Conservation (phyloP, 1,140 invertebrate genomes). For the Heliconius hermathena region DNA sequence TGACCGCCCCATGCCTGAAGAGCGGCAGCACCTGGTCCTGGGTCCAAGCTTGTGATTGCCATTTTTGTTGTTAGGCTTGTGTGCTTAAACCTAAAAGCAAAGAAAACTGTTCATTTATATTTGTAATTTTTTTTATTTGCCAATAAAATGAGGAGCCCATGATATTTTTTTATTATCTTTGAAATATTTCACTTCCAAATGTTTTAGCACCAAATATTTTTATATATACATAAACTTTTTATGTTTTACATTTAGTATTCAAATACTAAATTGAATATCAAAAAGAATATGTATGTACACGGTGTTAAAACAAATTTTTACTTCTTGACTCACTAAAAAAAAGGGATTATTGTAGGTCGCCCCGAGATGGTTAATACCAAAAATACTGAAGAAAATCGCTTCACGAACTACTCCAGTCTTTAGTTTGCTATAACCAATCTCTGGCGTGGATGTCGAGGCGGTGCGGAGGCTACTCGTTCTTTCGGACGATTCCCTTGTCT, state of each 20-base stretch:
- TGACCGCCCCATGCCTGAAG: slow-evolving; percentile 77
- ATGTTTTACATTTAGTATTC: neutral
- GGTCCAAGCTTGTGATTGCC: slow-evolving; percentile 67
- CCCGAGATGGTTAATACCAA: slow-evolving; percentile 75
- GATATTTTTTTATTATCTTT: neutral
- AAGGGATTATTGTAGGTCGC: slow-evolving; percentile 51
- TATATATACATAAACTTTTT: neutral
- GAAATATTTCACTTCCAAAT: neutral
- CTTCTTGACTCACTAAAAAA: slow-evolving; percentile 56
- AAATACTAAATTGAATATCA: slow-evolving; percentile 1
- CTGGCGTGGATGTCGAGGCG: slow-evolving; percentile 67
- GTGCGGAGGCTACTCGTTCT: slow-evolving; percentile 76
- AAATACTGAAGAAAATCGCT: slow-evolving; percentile 83
- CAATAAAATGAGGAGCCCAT: neutral
- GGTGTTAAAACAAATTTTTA: slow-evolving; percentile 37
- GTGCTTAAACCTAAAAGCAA: slow-evolving; percentile 33
- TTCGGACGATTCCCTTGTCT: slow-evolving; percentile 43
- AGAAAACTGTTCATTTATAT: neutral
- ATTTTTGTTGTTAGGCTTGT: slow-evolving; percentile 50
- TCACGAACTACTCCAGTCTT: slow-evolving; percentile 82
- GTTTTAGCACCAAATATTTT: slow-evolving; percentile 25
- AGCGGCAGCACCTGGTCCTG: slow-evolving; percentile 69
- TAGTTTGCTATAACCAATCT: slow-evolving; percentile 73
- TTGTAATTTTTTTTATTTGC: neutral
- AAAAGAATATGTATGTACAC: slow-evolving; percentile 17